Evolutionary conservation across 2,113 vertebrate genomes (phyloP).

Genomic region (Paramormyrops kingsleyae): DNA sequence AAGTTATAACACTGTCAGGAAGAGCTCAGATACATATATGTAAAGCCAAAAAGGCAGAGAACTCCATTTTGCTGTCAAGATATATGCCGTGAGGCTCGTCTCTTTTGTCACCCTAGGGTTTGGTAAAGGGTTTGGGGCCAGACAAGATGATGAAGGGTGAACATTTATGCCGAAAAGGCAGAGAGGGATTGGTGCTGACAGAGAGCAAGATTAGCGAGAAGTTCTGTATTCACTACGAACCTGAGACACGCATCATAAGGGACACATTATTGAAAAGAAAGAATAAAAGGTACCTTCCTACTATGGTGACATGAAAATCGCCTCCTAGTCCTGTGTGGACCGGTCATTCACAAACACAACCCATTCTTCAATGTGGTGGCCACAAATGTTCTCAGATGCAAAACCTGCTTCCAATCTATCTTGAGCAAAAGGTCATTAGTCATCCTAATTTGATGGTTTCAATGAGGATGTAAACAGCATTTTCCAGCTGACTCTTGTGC

Average conservation of each 20-base stretch:
- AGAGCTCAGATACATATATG: slow-evolving; percentile 18
- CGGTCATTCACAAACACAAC: neutral
- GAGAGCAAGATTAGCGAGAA: neutral
- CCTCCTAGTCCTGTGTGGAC: neutral
- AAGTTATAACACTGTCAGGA: slow-evolving; percentile 29
- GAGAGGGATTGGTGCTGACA: neutral
- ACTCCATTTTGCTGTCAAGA: slow-evolving; percentile 27
- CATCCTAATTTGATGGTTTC: slow-evolving; percentile 22
- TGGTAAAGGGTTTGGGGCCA: neutral
- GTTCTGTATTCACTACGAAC: neutral
- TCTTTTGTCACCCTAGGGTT: neutral
- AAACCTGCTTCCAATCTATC: neutral
- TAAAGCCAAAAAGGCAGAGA: slow-evolving; percentile 33
- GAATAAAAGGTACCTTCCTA: neutral
- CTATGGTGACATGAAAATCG: neutral
- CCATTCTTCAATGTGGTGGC: neutral
- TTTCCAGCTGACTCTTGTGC: neutral
- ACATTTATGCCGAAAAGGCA: neutral
- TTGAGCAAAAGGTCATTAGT: neutral
- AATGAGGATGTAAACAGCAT: neutral
- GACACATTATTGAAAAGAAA: neutral
- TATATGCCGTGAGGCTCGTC: neutral
- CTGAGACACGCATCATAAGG: neutral
- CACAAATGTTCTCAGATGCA: neutral
- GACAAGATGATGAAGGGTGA: neutral